Conservation (phyloP, 1,140 invertebrate species). For the Solenopsis fugax region DNA sequence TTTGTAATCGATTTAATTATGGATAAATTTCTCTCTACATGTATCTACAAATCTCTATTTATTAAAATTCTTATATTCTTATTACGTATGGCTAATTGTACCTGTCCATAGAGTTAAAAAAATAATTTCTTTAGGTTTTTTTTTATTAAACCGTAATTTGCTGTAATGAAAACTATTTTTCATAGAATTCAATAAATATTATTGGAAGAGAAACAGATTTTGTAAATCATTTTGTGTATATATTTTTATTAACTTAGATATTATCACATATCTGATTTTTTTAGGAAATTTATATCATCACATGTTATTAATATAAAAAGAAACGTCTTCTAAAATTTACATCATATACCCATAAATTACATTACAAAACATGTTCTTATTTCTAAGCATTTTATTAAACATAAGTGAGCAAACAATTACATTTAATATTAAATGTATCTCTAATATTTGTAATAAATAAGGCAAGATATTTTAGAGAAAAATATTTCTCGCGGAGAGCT, state of each 20-base stretch:
- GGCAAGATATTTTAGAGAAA: constrained; percentile 56
- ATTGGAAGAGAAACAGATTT: not conserved
- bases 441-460: constrained; percentile 28
- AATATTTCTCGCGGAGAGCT: not conserved
- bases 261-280: constrained; percentile 6
- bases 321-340: not conserved
- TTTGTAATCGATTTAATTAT: constrained; percentile 42
- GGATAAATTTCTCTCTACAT: constrained; percentile 24
- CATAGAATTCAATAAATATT: constrained; percentile 8
- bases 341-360: not conserved
- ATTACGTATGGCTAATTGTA: constrained; percentile 25
- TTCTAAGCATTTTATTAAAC: constrained; percentile 33
- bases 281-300: constrained; percentile 9
- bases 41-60: constrained; percentile 11
- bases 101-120: not conserved
- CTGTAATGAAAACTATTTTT: not conserved
- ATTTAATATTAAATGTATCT: constrained; percentile 16
- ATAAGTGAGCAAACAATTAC: not conserved
- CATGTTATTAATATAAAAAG: not conserved
- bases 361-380: constrained; percentile 21
- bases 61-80: constrained; percentile 44
- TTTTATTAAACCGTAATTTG: not conserved
- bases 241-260: not conserved
- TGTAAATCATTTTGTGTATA: not conserved
- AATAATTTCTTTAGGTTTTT: not conserved